Base-by-base conservation (phyloP, 2,797 vertebrate genomes). In the Hylomyscus alleni region DNA sequence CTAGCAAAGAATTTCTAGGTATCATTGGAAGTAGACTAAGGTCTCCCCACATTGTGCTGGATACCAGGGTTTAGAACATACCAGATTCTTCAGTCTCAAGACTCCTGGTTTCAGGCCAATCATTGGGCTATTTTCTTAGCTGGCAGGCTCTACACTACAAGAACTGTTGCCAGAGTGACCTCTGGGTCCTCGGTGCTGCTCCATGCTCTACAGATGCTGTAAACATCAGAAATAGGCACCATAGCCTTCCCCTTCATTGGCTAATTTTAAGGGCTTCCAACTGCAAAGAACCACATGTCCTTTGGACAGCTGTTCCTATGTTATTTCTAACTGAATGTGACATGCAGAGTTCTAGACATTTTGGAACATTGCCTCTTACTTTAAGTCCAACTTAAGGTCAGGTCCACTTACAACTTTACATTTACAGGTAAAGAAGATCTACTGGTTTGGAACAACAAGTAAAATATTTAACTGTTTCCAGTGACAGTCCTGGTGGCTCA, bases 211-310 rank as follows among this genome's bases (percentile, higher is more conserved):
- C 47, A 1, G 2, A 12, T 34, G 9, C 7, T 54, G 47, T 58
- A 83, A 90, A 86, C 14, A 58, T 54, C 29, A 20, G 44, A 47
- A 58, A 82, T 34, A 62, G 83, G 67, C 54, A 56, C 40, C 34
- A 54, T 1, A n/a, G 75, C 26, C 44, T 75, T 40, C 75, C 15
- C 60, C 77, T 44, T 9, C 22, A 31, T 40, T 77, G 78, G 50
- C 40, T 93, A 37, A 14, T 11, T 65, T 75, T 50, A 93, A 94
- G 73, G 67, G 6, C 37, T 92, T 93, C 88, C 65, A 94, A 72
- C 26, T 92, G 60, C 73, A 87, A 34, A 80, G 50, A 65, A 90
- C n/a, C 80, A 29, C 47, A 65, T 31, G 56, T 40, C 26, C 67
- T 78, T 17, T 52, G 52, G 54, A 47, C 26, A 92, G 60, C 52